Base-by-base conservation (phyloP, 2,113 vertebrate species). In the Rousettus leschenaultii region DNA sequence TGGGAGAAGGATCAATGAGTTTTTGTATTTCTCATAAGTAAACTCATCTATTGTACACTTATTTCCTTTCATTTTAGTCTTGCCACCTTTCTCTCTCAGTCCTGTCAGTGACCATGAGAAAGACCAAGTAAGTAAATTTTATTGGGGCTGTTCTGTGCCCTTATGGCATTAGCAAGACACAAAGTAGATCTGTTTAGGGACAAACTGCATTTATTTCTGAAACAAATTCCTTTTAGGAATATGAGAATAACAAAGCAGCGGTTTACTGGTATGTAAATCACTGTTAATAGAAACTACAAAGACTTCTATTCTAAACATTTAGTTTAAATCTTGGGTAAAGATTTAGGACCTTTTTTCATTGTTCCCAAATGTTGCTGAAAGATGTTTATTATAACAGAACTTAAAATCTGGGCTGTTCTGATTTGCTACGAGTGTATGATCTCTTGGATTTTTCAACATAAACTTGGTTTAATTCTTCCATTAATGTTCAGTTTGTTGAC, bases 81-180 rank as follows among this genome's bases (percentile, higher is more conserved):
- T 99, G 95, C 98, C 98, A 1, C 22, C 96, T 24, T 98, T 97
- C 79, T 97, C 98, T 0, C 5, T 93, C 91, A 98, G 98, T 6
- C 98, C 98, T 0, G 71, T 79, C 92, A 98, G 97, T 0, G 98
- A 97, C 66, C 4, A 19, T 0, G 48, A 51, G 73, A 24, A 91
- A 95, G 95, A 97, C 15, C 96, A 95, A 89, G 99, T 99, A 97
- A 98, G 98, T 89, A 48, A 0, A 1, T 48, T 14, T 61, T 35
- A 7, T 55, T 16, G 61, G 48, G 73, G 26, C 1, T 63, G 21
- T 33, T 2, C 0, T 35, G 48, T 66, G 48, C 11, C 40, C 65
- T 51, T 15, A 2, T 15, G 28, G 30, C 10, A 15, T 43, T 1
- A 51, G 22, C 45, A 24, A 33, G 63, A 78, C 38, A 38, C 21